These are phyloP conservation scores for Sarcophaga variegata DNA, from an alignment of 2,888 invertebrate species.

Conservation along the genomic window DNA sequence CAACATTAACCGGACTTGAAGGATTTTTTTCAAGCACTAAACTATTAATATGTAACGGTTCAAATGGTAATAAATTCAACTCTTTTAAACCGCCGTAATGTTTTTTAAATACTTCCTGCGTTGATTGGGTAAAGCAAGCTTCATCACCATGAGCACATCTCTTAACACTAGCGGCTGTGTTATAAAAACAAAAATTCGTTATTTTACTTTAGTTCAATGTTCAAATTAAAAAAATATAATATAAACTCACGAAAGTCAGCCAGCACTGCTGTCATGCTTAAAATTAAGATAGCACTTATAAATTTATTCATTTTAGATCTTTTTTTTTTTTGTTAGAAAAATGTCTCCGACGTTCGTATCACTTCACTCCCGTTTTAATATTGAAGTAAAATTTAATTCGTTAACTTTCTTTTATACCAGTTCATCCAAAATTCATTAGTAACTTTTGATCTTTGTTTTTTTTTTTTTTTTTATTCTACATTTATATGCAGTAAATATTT, in stretches of 20 bases:
- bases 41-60: conserved; percentile 77
- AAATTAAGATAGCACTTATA: conserved; percentile 12
- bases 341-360: conserved; percentile 1
- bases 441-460: neutral
- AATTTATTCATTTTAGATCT: conserved; percentile 40
- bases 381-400: conserved; percentile 77
- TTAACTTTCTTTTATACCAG: conserved; percentile 75
- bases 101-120: conserved; percentile 71
- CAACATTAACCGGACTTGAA: conserved; percentile 78
- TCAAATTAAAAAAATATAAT: no score
- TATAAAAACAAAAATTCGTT: conserved; percentile 38
- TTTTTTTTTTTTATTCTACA: no score
- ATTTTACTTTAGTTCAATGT: no score
- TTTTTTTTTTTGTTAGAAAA: neutral
- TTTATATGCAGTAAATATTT: no score
- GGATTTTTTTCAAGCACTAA: conserved; percentile 75
- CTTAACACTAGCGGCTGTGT: conserved; percentile 70
- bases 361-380: conserved; percentile 79
- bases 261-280: conserved; percentile 18
- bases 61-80: conserved; percentile 75
- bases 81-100: conserved; percentile 74
- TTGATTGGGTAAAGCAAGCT: conserved; percentile 69
- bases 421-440: neutral
- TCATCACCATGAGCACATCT: conserved; percentile 72
- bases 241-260: conserved; percentile 48